Evolutionary conservation across 2,888 invertebrate genomes (phyloP).

Genomic region (Cyaniris semiargus): DNA sequence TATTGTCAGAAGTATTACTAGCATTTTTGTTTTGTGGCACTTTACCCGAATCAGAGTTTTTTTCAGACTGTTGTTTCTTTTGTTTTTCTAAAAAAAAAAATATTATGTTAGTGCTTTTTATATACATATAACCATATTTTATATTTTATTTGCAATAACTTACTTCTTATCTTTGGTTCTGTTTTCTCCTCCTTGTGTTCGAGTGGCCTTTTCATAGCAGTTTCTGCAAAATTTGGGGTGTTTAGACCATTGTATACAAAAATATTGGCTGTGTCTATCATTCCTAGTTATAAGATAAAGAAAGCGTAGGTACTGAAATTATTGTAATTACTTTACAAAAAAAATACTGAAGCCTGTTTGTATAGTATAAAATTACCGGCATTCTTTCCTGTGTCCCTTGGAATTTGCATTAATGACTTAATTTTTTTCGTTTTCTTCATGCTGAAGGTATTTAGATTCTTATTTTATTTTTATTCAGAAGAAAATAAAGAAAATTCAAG

Average conservation of each 20-base stretch:
- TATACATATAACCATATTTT: neutral
- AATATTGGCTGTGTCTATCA: neutral
- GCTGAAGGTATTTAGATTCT: neutral
- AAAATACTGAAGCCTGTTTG: neutral
- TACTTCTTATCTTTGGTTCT: constrained; percentile 51
- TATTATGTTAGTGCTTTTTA: neutral
- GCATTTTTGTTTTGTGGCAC: constrained; percentile 50
- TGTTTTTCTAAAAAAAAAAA: constrained; percentile 45
- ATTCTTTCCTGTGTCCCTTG: neutral
- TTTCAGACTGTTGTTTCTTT: constrained; percentile 47
- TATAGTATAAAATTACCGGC: neutral
- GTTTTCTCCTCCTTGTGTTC: constrained; percentile 41
- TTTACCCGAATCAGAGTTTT: constrained; percentile 45
- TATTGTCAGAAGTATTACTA: constrained; percentile 43
- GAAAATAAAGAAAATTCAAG: neutral
- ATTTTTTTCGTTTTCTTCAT: constrained; percentile 4
- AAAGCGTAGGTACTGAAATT: neutral
- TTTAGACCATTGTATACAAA: neutral
- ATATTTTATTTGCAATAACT: constrained; percentile 40
- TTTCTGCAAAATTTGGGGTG: neutral
- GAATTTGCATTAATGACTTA: neutral
- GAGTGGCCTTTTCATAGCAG: constrained; percentile 54
- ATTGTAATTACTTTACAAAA: neutral
- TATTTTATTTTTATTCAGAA: neutral
- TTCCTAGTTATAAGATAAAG: neutral